A percentile compares a stretch with the other conserved stretches of the same genome.
Evolutionary conservation across 2,113 vertebrate genomes (phyloP).

Genomic region (Hiodon tergisus): DNA sequence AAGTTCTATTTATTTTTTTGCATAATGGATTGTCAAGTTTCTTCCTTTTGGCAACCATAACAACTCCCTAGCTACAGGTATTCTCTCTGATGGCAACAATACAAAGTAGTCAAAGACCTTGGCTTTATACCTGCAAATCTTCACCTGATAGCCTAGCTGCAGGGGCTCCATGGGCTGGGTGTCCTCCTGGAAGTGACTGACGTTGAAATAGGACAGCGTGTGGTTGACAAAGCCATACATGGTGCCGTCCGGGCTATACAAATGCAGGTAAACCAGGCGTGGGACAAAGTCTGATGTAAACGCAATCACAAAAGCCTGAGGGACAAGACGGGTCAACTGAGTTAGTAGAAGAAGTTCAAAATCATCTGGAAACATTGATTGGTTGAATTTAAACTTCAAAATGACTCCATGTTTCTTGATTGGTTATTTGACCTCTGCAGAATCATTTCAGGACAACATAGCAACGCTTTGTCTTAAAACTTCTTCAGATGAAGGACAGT

Average conservation of each 20-base stretch:
- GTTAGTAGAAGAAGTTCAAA: too few relatives aligned
- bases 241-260: conserved; percentile 85
- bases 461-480: too few relatives aligned
- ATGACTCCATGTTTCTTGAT: too few relatives aligned
- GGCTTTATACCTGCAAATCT: conserved; percentile 79
- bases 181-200: conserved; percentile 81
- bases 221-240: conserved; percentile 94
- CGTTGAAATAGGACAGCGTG: conserved; percentile 90
- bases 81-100: not conserved
- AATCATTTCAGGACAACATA: too few relatives aligned
- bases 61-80: too few relatives aligned
- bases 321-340: conserved; percentile 30
- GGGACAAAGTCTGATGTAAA: conserved; percentile 99
- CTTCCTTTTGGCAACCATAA: too few relatives aligned
- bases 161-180: conserved; percentile 70
- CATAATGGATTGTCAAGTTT: too few relatives aligned
- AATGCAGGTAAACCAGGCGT: conserved; percentile 90
- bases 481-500: too few relatives aligned
- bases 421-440: too few relatives aligned
- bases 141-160: conserved; percentile 75
- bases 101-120: not conserved
- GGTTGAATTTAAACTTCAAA: too few relatives aligned
- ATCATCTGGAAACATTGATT: too few relatives aligned
- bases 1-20: too few relatives aligned
- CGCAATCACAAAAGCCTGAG: conserved; percentile 93